Conservation (phyloP, 1,140 invertebrate species). For the Aphidius ervi region DNA sequence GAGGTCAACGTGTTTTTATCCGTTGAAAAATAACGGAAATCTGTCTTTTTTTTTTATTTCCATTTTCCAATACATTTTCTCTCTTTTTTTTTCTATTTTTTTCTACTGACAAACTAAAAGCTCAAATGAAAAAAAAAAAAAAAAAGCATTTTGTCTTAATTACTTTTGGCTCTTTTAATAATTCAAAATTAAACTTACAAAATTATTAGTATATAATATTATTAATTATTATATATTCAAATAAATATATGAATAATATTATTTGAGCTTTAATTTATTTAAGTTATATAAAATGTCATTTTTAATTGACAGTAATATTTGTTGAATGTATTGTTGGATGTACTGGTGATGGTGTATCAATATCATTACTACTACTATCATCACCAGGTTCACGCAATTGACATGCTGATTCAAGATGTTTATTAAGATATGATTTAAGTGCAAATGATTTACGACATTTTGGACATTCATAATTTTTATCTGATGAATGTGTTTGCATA, state of each 20-base stretch:
- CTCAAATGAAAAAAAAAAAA: not conserved
- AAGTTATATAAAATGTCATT: not conserved
- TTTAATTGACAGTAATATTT: constrained; percentile 19
- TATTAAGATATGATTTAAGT: constrained; percentile 97
- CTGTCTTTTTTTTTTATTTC: not conserved
- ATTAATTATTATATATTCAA: no score
- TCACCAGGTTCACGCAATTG: constrained; percentile 31
- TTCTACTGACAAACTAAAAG: not conserved
- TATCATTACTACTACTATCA: constrained; percentile 38
- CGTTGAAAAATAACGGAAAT: not conserved
- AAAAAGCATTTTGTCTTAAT: no score
- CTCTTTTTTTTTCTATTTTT: not conserved
- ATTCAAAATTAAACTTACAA: no score
- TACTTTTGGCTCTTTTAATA: no score
- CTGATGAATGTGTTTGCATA: constrained; percentile 97
- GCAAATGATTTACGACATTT: constrained; percentile 96
- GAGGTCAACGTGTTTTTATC: constrained; percentile 17
- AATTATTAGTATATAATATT: no score
- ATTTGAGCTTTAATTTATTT: not conserved
- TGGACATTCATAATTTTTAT: constrained; percentile 93
- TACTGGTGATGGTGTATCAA: constrained; percentile 25
- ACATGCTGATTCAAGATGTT: constrained; percentile 96
- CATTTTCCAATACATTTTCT: not conserved
- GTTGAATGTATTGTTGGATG: constrained; percentile 11
- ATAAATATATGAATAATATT: not conserved